Conservation (phyloP, 2,888 invertebrate genomes). For the Aleiodes alternator region DNA sequence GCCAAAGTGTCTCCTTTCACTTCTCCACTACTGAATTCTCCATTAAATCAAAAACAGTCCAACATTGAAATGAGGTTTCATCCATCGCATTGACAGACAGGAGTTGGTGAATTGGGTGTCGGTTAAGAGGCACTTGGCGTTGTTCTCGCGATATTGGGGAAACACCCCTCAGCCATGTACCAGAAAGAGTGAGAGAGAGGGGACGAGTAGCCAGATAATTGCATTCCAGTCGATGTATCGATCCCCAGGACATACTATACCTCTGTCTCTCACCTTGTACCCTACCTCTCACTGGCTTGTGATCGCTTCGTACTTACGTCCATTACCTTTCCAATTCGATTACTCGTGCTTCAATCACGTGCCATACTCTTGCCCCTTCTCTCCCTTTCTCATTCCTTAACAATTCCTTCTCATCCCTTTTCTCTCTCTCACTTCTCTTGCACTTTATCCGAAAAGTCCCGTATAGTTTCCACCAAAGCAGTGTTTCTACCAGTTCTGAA, state of each 20-base stretch:
- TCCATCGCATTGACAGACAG: neutral
- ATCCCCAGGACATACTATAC: conserved; percentile 52
- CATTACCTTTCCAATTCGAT: conserved; percentile 59
- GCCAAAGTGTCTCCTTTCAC: no score
- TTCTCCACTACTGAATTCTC: no score
- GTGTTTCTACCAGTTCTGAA: no score
- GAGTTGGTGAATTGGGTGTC: conserved; percentile 18
- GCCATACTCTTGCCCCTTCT: conserved; percentile 20
- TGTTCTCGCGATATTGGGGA: conserved; percentile 32
- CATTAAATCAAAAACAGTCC: no score
- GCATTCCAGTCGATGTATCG: conserved; percentile 59
- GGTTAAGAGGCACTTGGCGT: conserved; percentile 28
- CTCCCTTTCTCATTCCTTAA: neutral
- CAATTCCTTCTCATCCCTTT: no score
- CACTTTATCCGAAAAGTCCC: no score
- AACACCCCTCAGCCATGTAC: neutral
- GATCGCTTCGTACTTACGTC: conserved; percentile 55
- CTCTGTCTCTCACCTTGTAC: conserved; percentile 43
- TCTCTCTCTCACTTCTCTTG: no score
- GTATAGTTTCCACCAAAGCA: no score
- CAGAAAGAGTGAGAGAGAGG: conserved; percentile 6
- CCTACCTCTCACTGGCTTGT: conserved; percentile 42
- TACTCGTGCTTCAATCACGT: conserved; percentile 57
- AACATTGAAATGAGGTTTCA: neutral
- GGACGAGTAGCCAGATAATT: conserved; percentile 55